phyloP scores from a whole-genome alignment of 2,888 invertebrate genomes.

The Lasioglossum pauxillum region DNA sequence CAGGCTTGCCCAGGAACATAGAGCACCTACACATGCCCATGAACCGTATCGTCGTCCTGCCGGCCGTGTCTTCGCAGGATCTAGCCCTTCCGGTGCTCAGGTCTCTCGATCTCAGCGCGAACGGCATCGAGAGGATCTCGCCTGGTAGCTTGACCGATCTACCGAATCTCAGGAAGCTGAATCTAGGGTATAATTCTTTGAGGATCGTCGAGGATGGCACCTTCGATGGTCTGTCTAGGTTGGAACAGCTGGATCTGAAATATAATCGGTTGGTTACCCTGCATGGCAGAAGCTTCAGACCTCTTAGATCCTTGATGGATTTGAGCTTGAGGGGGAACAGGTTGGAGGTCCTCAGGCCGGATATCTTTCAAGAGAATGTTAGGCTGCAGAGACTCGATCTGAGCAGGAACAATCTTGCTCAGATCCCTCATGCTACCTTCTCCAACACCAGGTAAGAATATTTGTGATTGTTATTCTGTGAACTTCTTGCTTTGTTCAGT shows the following conservation, averaged over 20 bases:
- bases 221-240: constrained; percentile 89
- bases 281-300: constrained; percentile 88
- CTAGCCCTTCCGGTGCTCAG: constrained; percentile 90
- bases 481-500: background rate
- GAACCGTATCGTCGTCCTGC: constrained; percentile 90
- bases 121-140: constrained; percentile 90
- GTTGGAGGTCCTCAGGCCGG: constrained; percentile 89
- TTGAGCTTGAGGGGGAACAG: constrained; percentile 92
- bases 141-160: constrained; percentile 88
- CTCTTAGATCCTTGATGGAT: constrained; percentile 88
- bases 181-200: constrained; percentile 90
- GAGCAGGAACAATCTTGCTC: constrained; percentile 90
- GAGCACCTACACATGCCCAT: constrained; percentile 90
- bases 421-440: constrained; percentile 88
- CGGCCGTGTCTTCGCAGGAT: constrained; percentile 88
- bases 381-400: constrained; percentile 89
- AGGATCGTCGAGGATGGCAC: constrained; percentile 89
- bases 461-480: background rate
- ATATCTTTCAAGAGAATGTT: constrained; percentile 88
- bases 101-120: constrained; percentile 91
- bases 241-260: constrained; percentile 91
- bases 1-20: constrained; percentile 91
- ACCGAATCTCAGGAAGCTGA: constrained; percentile 89
- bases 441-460: constrained; percentile 84
- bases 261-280: constrained; percentile 90